phyloP scores from a whole-genome alignment of 2,888 invertebrate genomes.

The Baccha elongata region DNA sequence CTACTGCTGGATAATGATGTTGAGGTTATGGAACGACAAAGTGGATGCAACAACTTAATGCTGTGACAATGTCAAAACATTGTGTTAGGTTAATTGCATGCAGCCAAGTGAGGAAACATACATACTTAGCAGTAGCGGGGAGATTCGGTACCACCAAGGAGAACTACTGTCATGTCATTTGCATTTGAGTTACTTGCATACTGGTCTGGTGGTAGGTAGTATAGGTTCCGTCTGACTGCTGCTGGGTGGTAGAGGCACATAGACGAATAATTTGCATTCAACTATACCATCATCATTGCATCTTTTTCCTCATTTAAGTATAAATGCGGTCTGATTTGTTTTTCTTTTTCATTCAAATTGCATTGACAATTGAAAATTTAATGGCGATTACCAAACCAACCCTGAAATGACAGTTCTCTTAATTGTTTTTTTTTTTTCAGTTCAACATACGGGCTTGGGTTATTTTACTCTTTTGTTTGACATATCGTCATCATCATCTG shows the following conservation, averaged over 20 bases:
- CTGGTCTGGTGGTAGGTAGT: slow-evolving; percentile 37
- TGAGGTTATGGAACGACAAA: slow-evolving; percentile 59
- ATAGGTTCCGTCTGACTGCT: too few relatives aligned
- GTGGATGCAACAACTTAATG: slow-evolving; percentile 64
- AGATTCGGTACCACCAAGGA: slow-evolving; percentile 10
- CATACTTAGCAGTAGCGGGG: too few relatives aligned
- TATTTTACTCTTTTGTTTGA: background rate
- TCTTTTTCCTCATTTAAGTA: background rate
- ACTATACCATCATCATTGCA: slow-evolving; percentile 21
- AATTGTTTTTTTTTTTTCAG: slow-evolving; percentile 44
- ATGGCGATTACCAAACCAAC: slow-evolving; percentile 43
- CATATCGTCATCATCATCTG: slow-evolving; percentile 1
- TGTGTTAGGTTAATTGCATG: slow-evolving; percentile 68
- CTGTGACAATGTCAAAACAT: slow-evolving; percentile 67
- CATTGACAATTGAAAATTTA: slow-evolving; percentile 66
- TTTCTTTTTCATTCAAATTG: slow-evolving; percentile 23
- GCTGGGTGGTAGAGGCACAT: slow-evolving; percentile 22
- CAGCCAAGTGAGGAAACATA: slow-evolving; percentile 19
- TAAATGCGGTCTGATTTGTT: slow-evolving; percentile 10
- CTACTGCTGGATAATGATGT: slow-evolving; percentile 51
- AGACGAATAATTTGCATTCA: slow-evolving; percentile 61
- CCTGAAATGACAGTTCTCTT: slow-evolving; percentile 46
- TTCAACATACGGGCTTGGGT: slow-evolving; percentile 51
- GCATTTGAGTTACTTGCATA: slow-evolving; percentile 33
- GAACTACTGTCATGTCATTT: slow-evolving; percentile 64